Evolutionary conservation across 2,113 vertebrate species (phyloP).

Genomic region (Perccottus glenii): DNA sequence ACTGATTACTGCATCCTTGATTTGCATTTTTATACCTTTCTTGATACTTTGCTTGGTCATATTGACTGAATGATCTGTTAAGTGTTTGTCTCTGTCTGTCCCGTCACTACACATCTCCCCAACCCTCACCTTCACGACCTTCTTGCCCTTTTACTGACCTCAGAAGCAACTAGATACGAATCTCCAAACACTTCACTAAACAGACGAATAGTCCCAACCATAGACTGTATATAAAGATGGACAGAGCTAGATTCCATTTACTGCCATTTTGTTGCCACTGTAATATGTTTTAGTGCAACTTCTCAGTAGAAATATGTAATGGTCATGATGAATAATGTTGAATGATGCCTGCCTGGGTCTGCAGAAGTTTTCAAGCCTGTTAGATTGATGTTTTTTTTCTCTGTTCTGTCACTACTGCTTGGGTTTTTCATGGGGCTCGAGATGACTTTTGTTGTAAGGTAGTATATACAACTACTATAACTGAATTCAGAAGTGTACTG

Average conservation of each 20-base stretch:
- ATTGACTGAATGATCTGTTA: constrained; percentile 67
- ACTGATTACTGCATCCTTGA: constrained; percentile 63
- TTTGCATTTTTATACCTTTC: constrained; percentile 66
- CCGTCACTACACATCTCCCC: constrained; percentile 10
- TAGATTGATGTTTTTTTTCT: no score
- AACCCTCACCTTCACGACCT: constrained; percentile 43
- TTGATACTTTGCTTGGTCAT: constrained; percentile 70
- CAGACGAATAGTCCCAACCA: constrained; percentile 21
- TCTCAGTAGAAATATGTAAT: no score
- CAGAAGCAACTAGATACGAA: constrained; percentile 61
- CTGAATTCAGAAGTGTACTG: no score
- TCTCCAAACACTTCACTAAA: constrained; percentile 30
- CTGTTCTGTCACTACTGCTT: no score
- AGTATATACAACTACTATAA: no score
- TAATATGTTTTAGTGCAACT: no score
- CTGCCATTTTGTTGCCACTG: no score
- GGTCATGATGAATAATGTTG: no score
- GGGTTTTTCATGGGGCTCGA: no score
- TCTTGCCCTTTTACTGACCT: constrained; percentile 39
- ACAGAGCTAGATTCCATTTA: background rate
- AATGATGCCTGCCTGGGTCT: no score
- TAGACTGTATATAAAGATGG: constrained; percentile 18
- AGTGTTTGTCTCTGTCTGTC: constrained; percentile 47
- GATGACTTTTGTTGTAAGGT: no score
- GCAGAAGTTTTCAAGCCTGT: no score